Evolutionary conservation across 92 coral and sea anemone genomes (phyloP).

Genomic region (Scolanthus callimorphus): DNA sequence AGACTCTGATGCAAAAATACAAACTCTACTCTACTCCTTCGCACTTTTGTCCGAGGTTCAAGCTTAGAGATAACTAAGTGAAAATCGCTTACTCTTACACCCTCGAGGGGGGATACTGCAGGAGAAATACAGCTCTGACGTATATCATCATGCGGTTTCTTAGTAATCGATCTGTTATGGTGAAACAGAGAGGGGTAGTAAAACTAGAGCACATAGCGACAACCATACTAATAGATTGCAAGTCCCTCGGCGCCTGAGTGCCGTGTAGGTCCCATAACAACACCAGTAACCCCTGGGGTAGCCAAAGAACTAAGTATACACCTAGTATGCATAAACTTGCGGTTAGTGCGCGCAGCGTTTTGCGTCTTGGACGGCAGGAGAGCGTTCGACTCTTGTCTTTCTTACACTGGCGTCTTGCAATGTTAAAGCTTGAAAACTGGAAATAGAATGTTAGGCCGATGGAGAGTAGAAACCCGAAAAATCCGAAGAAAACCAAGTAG

Average conservation of each 20-base stretch:
- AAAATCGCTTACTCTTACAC: no score
- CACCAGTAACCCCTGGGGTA: constrained; percentile 28
- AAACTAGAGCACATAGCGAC: constrained; percentile 36
- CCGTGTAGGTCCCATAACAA: constrained; percentile 27
- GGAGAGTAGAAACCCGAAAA: constrained; percentile 13
- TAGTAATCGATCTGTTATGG: constrained; percentile 16
- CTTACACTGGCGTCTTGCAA: constrained; percentile 29
- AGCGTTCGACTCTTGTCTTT: constrained; percentile 12
- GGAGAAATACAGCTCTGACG: constrained; percentile 3
- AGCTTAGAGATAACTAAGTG: no score
- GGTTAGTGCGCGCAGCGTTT: constrained; percentile 24
- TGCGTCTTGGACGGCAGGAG: constrained; percentile 13
- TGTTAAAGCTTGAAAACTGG: constrained; percentile 28
- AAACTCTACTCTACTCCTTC: no score
- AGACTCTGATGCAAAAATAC: no score
- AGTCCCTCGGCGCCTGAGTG: constrained; percentile 5
- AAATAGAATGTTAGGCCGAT: constrained; percentile 19
- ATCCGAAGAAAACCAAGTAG: constrained; percentile 22
- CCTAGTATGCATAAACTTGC: constrained; percentile 33
- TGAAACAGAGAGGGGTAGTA: constrained; percentile 31
- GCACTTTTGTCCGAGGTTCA: no score
- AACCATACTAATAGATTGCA: constrained; percentile 29
- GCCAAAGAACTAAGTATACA: constrained; percentile 17
- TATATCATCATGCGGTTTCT: constrained; percentile 18
- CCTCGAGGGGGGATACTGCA: no score